Evolutionary conservation across 1,140 invertebrate genomes (phyloP).

Genomic region (Drosophila jambulina): DNA sequence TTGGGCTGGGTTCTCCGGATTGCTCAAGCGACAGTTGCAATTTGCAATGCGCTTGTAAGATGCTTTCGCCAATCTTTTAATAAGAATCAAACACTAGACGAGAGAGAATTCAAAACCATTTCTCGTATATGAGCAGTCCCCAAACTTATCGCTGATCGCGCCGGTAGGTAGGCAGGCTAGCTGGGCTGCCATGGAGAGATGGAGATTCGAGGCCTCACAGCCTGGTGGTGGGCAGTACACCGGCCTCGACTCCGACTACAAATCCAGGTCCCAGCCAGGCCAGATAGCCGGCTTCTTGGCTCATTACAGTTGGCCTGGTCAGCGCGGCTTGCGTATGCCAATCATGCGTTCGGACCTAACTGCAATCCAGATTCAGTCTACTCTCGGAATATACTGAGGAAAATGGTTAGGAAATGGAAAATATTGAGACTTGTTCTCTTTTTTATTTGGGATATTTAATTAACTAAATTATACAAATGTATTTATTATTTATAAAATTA

Average conservation of each 20-base stretch:
- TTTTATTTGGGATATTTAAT: no score
- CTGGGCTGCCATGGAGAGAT: neutral
- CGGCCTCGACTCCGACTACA: neutral
- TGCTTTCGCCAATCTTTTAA: slow-evolving; percentile 82
- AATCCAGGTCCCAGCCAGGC: slow-evolving; percentile 4
- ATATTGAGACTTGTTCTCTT: neutral
- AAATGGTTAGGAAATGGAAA: neutral
- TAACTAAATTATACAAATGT: no score
- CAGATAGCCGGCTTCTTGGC: slow-evolving; percentile 20
- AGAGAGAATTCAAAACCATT: slow-evolving; percentile 83
- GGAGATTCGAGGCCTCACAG: slow-evolving; percentile 32
- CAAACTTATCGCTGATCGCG: slow-evolving; percentile 78
- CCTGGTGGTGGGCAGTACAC: slow-evolving; percentile 39
- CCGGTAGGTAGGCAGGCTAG: slow-evolving; percentile 70
- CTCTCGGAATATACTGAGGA: neutral
- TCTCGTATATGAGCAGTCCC: slow-evolving; percentile 72
- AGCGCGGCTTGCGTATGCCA: slow-evolving; percentile 57
- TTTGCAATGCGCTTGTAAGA: slow-evolving; percentile 76
- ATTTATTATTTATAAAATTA: no score
- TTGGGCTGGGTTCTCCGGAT: slow-evolving; percentile 52
- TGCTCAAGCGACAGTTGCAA: slow-evolving; percentile 69
- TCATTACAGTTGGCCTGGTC: slow-evolving; percentile 55
- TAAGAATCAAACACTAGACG: slow-evolving; percentile 83
- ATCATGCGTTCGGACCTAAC: slow-evolving; percentile 58
- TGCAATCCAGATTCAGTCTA: slow-evolving; percentile 35